phyloP scores from a whole-genome alignment of 2,113 vertebrate species.

The Malurus cyaneus region DNA sequence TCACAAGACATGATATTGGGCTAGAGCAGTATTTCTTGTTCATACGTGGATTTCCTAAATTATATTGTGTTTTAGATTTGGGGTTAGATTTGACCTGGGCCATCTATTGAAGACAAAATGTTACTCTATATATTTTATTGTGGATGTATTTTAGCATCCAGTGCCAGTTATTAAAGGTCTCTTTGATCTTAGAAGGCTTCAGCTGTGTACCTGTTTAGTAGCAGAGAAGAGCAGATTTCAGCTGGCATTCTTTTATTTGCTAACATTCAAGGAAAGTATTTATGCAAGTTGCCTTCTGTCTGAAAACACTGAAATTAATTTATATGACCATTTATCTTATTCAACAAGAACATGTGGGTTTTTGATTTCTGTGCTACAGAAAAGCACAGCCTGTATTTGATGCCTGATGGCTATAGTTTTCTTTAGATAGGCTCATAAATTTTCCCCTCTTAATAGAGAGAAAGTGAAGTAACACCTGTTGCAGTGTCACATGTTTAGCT shows the following conservation, averaged over 20 bases:
- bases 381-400: neutral
- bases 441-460: neutral
- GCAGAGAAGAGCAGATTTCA: neutral
- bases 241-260: neutral
- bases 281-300: neutral
- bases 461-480: neutral
- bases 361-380: neutral
- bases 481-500: neutral
- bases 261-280: neutral
- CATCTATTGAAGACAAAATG: neutral
- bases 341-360: neutral
- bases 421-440: neutral
- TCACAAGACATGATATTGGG: neutral
- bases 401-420: neutral
- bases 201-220: neutral
- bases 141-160: neutral
- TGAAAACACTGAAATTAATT: neutral
- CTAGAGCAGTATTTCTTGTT: neutral
- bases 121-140: neutral
- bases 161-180: neutral
- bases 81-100: neutral
- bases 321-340: neutral
- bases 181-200: neutral
- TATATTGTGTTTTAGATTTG: neutral
- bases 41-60: neutral